Evolutionary conservation across 1,140 invertebrate genomes (phyloP), one percentile per base, ranked within the genome.

Genomic region (Macrocentrus cingulum): DNA sequence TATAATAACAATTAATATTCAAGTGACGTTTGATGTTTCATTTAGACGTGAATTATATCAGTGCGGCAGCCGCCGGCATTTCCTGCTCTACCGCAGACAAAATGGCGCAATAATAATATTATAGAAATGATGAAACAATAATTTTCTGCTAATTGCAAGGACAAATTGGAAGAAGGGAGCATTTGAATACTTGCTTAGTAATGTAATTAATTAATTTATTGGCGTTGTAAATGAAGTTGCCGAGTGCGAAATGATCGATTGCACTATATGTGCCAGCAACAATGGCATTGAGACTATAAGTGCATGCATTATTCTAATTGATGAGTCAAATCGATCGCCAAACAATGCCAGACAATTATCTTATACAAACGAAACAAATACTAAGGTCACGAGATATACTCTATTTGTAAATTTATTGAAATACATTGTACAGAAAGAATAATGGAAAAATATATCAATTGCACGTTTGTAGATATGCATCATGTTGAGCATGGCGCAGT

Each of bases 301-400:
- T 29, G 25, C 25, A 29, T 29, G 9, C 9, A 29, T 29, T 29
- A 56, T 48, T 55, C 19, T 46, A 48, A 56, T 48, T 32, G 22
- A 11, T 23, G 51, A 41, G 16, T 56, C 22, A 19, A 23, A 36
- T 45, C 32, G 29, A 48, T 37, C 23, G 25, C 41, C 20, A 55
- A 25, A 55, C 53, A 56, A 56, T 46, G 44, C 41, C 53, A n/a
- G n/a, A n/a, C n/a, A 56, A 56, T 51, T 51, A 51, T 37, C 25
- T 37, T 48, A 22, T 48, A 20, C 37, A n/a, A 51, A 37, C 22
- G 32, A n/a, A n/a, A 37, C 25, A 16, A 51, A 18, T 22, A 13
- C 25, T 1, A 51, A 19, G 20, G 32, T 36, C 18, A 37, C 34
- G 7, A 9, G 4, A 6, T 25, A n/a, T n/a, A n/a, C n/a, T n/a